These are phyloP conservation scores for Geophilus truncorum DNA, from an alignment of 2,888 invertebrate genomes.

Conservation along the genomic window DNA sequence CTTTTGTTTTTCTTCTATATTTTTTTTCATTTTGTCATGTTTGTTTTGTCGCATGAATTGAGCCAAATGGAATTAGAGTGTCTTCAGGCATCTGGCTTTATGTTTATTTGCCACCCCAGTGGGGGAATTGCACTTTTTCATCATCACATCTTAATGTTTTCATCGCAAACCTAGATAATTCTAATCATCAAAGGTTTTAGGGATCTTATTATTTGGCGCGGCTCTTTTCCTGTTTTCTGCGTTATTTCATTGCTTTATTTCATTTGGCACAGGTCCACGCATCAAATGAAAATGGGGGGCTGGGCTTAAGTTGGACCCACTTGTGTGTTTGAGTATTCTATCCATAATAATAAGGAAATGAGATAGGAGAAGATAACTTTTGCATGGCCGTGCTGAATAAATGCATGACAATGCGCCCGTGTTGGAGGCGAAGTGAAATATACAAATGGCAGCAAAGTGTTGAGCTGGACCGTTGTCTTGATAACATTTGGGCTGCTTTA, in stretches of 20 bases:
- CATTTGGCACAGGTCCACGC: slow-evolving; percentile 18
- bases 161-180: background rate
- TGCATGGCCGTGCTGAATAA: slow-evolving; percentile 19
- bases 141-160: slow-evolving; percentile 11
- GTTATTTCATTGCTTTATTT: slow-evolving; percentile 22
- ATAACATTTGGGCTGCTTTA: background rate
- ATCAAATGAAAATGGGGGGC: slow-evolving; percentile 1
- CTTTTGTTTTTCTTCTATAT: background rate
- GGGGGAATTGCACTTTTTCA: slow-evolving; percentile 9
- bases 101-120: slow-evolving; percentile 19
- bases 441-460: slow-evolving; percentile 27
- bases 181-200: background rate
- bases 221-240: background rate
- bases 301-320: slow-evolving; percentile 17
- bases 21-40: background rate
- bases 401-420: background rate
- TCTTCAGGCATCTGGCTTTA: slow-evolving; percentile 15
- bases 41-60: slow-evolving; percentile 17
- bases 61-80: slow-evolving; percentile 14
- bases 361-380: slow-evolving; percentile 14
- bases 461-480: background rate
- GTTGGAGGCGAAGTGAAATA: background rate
- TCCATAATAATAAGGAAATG: slow-evolving; percentile 27
- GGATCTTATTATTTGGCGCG: slow-evolving; percentile 15
- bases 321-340: background rate